Conservation (phyloP, 2,888 invertebrate species). For the Crepidodera aurea region DNA sequence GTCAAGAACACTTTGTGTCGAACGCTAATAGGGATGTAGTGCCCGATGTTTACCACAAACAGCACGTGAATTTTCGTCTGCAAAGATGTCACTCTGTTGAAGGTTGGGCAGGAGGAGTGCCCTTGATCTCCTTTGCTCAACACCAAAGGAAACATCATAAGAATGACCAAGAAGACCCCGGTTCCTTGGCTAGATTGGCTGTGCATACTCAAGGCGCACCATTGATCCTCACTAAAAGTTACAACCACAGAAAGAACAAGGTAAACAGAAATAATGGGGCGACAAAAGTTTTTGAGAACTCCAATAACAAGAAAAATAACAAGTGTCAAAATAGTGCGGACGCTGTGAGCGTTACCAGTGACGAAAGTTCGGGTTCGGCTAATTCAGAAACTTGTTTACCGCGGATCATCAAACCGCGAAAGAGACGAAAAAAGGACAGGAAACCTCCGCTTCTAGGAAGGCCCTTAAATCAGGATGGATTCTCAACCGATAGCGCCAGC, state of each 20-base stretch:
- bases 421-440: conserved; percentile 88
- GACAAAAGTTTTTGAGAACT: conserved; percentile 45
- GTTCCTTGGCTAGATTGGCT: conserved; percentile 75
- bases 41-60: conserved; percentile 40
- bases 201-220: conserved; percentile 87
- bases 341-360: conserved; percentile 77
- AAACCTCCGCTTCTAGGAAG: conserved; percentile 68
- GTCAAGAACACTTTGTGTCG: conserved; percentile 28
- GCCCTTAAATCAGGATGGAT: conserved; percentile 52
- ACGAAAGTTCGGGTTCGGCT: conserved; percentile 74
- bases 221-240: conserved; percentile 76
- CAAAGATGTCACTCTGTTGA: conserved; percentile 63
- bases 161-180: conserved; percentile 58
- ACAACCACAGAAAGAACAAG: conserved; percentile 60
- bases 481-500: conserved; percentile 55
- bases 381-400: conserved; percentile 81
- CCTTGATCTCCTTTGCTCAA: conserved; percentile 81
- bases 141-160: conserved; percentile 55
- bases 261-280: conserved; percentile 43
- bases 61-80: conserved; percentile 42
- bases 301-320: conserved; percentile 33
- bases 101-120: conserved; percentile 79
- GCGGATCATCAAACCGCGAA: conserved; percentile 87
- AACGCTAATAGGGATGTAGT: conserved; percentile 44
- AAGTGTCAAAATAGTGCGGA: conserved; percentile 61